A percentile compares a stretch with the other conserved stretches of the same genome.
phyloP scores from a whole-genome alignment of 2,888 invertebrate species.

The Polydrusus cervinus region DNA sequence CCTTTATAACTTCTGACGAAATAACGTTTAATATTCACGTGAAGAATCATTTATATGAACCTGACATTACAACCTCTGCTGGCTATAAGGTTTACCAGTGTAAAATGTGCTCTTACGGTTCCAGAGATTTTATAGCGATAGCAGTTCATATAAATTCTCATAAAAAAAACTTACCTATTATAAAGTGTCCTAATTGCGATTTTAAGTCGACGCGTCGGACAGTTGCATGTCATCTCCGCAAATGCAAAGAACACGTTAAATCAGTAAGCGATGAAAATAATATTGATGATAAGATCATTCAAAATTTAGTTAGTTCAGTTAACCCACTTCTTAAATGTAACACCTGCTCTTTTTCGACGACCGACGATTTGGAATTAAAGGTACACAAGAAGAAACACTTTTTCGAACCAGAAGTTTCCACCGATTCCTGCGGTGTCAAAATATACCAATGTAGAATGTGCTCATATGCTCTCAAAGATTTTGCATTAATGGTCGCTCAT shows the following conservation, averaged over 20 bases:
- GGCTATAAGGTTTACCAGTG: background rate
- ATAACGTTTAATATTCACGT: background rate
- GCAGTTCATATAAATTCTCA: slow-evolving; percentile 23
- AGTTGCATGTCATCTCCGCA: background rate
- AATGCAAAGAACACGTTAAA: background rate
- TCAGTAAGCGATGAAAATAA: too few species aligned
- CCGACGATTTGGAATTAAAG: background rate
- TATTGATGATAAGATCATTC: background rate
- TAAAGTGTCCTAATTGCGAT: slow-evolving; percentile 21
- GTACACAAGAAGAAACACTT: background rate
- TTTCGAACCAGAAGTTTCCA: too few species aligned
- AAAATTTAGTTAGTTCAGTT: background rate
- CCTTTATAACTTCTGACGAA: too few species aligned
- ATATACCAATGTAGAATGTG: background rate
- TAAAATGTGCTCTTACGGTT: slow-evolving; percentile 20
- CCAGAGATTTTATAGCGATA: background rate
- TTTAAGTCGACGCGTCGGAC: slow-evolving; percentile 10
- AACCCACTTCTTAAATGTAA: background rate
- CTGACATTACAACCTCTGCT: background rate
- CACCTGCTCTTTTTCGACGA: background rate
- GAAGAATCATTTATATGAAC: background rate
- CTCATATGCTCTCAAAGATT: background rate
- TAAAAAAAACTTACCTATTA: slow-evolving; percentile 1
- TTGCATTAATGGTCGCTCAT: background rate
- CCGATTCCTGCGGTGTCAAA: background rate